Percentiles rank a stretch among this genome's conserved stretches.
Conservation (phyloP, 2,797 vertebrate genomes). For the Pseudomugil tenellus region DNA sequence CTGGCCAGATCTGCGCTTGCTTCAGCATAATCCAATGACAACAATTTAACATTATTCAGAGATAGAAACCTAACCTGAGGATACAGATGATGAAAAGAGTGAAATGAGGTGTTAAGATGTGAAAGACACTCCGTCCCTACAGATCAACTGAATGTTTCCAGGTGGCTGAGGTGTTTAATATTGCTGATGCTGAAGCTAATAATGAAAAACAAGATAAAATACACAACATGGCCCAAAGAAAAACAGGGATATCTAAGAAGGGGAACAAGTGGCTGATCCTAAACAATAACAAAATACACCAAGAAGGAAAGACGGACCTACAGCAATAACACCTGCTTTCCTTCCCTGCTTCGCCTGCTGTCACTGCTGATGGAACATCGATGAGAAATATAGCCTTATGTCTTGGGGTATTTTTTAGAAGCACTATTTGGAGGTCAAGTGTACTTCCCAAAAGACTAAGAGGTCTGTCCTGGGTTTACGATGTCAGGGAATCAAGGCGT, state of each 20-base stretch:
- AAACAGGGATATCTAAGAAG: not conserved
- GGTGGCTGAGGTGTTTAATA: conserved; percentile 4
- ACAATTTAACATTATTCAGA: conserved; percentile 55
- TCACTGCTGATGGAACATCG: conserved; percentile 38
- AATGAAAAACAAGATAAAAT: not conserved
- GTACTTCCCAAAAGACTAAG: conserved; percentile 27
- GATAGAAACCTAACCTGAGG: conserved; percentile 26
- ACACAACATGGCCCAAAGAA: not conserved
- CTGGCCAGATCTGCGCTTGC: conserved; percentile 55
- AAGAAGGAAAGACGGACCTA: not conserved
- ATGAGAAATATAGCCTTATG: conserved; percentile 66
- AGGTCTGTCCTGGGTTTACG: conserved; percentile 51
- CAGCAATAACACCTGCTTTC: conserved; percentile 36
- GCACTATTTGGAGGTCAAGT: conserved; percentile 59
- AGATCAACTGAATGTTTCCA: conserved; percentile 10
- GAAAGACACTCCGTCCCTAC: not conserved
- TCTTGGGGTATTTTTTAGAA: conserved; percentile 72
- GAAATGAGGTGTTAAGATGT: conserved; percentile 28
- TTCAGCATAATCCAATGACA: conserved; percentile 54
- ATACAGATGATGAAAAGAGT: conserved; percentile 42
- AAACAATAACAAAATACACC: conserved; percentile 10
- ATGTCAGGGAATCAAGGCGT: conserved; percentile 59
- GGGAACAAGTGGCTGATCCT: not conserved
- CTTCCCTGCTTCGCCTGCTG: conserved; percentile 28
- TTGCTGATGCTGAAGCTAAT: conserved; percentile 13